Percentiles rank a stretch among this genome's conserved stretches.
Conservation (phyloP, 2,797 vertebrate species). For the Podargus strigoides region DNA sequence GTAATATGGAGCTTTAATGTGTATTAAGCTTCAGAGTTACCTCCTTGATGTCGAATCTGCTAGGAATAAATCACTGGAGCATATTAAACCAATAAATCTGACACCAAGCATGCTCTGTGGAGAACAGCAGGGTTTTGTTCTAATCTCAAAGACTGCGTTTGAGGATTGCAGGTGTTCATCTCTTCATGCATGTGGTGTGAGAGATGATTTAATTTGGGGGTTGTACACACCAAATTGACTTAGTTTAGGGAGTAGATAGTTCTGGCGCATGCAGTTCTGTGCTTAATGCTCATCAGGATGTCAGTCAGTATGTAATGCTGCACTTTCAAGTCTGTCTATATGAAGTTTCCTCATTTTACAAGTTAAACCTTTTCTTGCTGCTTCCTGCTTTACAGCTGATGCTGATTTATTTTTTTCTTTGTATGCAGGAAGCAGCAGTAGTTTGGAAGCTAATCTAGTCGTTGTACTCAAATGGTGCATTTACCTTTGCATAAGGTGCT, state of each 20-base stretch:
- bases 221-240: not conserved
- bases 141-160: not conserved
- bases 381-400: not conserved
- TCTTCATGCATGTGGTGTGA: not conserved
- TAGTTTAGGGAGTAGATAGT: not conserved
- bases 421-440: not conserved
- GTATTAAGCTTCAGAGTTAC: not conserved
- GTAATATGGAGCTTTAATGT: not conserved
- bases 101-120: not conserved
- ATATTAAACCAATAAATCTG: not conserved
- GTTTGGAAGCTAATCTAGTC: not conserved
- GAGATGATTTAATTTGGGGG: not conserved
- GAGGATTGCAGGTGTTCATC: not conserved
- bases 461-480: not conserved
- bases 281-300: not conserved
- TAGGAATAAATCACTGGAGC: not conserved
- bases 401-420: not conserved
- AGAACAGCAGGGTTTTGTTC: not conserved
- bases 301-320: not conserved
- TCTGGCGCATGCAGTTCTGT: not conserved
- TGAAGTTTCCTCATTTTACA: not conserved
- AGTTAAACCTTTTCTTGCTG: not conserved
- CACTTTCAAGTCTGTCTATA: not conserved
- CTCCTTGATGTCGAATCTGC: not conserved
- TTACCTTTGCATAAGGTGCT: not conserved